Percentiles rank a stretch among this genome's conserved stretches.
These are phyloP conservation scores for Caenorhabditis latens DNA, from an alignment of 1,140 invertebrate genomes.

Conservation along the genomic window DNA sequence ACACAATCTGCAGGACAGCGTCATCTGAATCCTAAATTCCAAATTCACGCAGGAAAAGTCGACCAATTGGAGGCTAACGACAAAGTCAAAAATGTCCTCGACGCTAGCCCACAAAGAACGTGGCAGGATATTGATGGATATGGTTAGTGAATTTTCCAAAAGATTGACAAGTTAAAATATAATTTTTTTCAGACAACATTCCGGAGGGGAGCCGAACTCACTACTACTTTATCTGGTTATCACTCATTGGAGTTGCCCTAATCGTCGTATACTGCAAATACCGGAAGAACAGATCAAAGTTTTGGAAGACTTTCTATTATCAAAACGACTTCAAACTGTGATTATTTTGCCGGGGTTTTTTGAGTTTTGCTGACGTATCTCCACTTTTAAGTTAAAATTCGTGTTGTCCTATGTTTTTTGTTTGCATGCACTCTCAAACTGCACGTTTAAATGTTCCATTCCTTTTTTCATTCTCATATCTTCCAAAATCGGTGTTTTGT, in stretches of 20 bases:
- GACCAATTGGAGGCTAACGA: conserved; percentile 75
- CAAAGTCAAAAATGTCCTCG: conserved; percentile 61
- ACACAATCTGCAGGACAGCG: conserved; percentile 69
- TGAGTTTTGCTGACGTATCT: conserved; percentile 41
- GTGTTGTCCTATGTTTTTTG: conserved; percentile 8
- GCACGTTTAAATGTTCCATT: neutral
- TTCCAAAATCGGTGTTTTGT: neutral
- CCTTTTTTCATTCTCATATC: neutral
- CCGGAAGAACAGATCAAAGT: conserved; percentile 73
- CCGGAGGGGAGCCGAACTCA: conserved; percentile 63
- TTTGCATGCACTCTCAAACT: neutral
- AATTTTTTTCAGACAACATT: conserved; percentile 21
- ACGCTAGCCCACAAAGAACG: conserved; percentile 67
- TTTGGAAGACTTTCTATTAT: conserved; percentile 77
- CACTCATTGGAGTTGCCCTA: conserved; percentile 68
- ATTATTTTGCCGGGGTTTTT: conserved; percentile 58
- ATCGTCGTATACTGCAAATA: conserved; percentile 74
- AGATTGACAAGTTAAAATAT: neutral
- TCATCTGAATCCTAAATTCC: conserved; percentile 75
- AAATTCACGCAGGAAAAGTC: conserved; percentile 64
- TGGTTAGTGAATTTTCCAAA: neutral
- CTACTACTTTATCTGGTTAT: conserved; percentile 70
- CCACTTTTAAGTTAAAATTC: neutral
- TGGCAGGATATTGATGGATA: conserved; percentile 71
- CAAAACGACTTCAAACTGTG: conserved; percentile 77